Evolutionary conservation across 2,113 vertebrate species (phyloP).

Genomic region (Murina feae): DNA sequence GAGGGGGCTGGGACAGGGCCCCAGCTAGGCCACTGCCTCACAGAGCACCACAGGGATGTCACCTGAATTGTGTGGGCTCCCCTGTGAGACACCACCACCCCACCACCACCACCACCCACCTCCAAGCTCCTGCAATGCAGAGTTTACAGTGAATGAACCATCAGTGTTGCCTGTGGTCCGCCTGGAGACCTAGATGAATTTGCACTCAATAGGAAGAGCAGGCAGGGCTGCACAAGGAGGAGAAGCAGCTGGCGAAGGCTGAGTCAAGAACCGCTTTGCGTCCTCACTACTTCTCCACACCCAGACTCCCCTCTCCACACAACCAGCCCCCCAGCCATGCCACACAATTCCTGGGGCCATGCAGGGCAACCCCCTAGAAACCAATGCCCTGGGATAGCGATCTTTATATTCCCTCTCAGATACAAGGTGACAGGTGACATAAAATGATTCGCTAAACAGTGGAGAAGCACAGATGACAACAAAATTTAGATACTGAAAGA

Average conservation of each 20-base stretch:
- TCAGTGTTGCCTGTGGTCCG: not conserved
- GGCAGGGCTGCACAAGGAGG: not conserved
- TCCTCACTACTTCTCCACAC: not conserved
- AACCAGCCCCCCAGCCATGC: accelerated
- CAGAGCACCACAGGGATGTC: not conserved
- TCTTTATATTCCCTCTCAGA: not conserved
- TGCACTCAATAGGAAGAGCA: not conserved
- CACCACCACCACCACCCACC: not conserved
- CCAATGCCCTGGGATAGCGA: not conserved
- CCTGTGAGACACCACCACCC: not conserved
- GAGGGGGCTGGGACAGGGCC: not conserved
- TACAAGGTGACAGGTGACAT: not conserved
- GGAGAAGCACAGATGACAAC: not conserved
- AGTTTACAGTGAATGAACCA: not conserved
- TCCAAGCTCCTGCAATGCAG: not conserved
- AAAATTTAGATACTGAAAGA: not conserved
- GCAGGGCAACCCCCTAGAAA: not conserved
- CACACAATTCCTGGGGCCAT: not conserved
- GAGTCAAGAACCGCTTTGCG: not conserved
- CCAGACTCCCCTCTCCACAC: not conserved
- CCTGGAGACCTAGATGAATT: conserved; percentile 20
- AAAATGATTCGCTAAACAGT: not conserved
- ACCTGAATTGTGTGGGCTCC: not conserved
- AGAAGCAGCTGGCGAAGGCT: accelerated
- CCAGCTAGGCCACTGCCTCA: not conserved